Percentiles rank a stretch among this genome's conserved stretches.
These are phyloP conservation scores for Sarcophaga caerulescens DNA, from an alignment of 2,888 invertebrate genomes.

Conservation along the genomic window DNA sequence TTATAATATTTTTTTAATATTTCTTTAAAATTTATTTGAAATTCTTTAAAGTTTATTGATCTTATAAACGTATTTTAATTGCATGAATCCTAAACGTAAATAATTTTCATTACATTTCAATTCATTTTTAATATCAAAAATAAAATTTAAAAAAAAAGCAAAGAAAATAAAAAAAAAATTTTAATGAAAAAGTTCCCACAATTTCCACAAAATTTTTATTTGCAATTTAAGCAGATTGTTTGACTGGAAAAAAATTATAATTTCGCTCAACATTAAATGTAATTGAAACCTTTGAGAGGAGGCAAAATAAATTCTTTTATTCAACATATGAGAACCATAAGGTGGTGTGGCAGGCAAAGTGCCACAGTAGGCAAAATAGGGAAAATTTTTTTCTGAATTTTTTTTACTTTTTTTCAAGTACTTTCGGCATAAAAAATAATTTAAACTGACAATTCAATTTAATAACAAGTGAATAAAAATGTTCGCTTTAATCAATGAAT, in stretches of 20 bases:
- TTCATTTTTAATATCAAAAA: not conserved
- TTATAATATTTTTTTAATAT: too few relatives aligned
- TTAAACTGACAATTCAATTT: not conserved
- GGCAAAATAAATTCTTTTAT: not conserved
- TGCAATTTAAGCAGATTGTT: constrained; percentile 18
- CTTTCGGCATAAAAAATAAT: not conserved
- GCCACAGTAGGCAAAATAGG: constrained; percentile 53
- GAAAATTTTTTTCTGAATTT: not conserved
- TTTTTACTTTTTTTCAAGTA: not conserved
- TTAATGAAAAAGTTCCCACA: not conserved
- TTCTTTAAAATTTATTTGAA: too few relatives aligned
- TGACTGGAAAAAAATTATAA: not conserved
- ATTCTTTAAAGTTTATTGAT: too few relatives aligned
- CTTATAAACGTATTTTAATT: too few relatives aligned
- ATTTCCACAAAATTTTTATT: not conserved
- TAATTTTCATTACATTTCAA: too few relatives aligned
- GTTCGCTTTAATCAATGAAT: not conserved
- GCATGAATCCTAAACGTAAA: too few relatives aligned
- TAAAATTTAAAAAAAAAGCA: not conserved
- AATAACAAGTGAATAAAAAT: not conserved
- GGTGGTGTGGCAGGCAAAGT: constrained; percentile 53
- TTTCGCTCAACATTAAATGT: not conserved
- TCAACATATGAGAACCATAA: constrained; percentile 68
- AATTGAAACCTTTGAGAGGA: not conserved
- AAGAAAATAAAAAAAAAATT: not conserved